Percentiles rank a stretch among this genome's conserved stretches.
Conservation (phyloP, 1,140 invertebrate species). For the Drosophila fuyamai region DNA sequence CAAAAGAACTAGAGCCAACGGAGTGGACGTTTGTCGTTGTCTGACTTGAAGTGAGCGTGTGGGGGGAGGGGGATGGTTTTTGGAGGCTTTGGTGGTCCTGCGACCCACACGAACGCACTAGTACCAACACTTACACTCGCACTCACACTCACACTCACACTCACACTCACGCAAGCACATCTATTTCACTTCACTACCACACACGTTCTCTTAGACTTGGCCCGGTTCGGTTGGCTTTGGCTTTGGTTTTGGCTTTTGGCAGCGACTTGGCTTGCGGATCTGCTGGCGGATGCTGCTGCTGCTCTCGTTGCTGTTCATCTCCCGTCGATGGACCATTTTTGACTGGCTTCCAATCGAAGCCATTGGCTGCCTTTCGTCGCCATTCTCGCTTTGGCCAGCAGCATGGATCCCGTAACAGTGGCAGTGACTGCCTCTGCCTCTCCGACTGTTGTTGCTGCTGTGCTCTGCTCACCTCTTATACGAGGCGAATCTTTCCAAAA, state of each 20-base stretch:
- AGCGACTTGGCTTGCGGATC: conserved; percentile 34
- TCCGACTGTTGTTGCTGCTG: conserved; percentile 22
- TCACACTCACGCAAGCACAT: conserved; percentile 7
- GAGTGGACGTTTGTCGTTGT: conserved; percentile 42
- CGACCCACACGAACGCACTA: conserved; percentile 22
- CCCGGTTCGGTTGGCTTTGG: conserved; percentile 55
- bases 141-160: background rate
- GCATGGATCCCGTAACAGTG: conserved; percentile 54
- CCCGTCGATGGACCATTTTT: conserved; percentile 81
- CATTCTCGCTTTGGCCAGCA: background rate
- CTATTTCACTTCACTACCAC: conserved; percentile 47
- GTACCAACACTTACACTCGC: conserved; percentile 19
- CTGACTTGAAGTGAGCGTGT: conserved; percentile 11
- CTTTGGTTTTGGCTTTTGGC: conserved; percentile 49
- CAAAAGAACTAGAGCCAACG: conserved; percentile 39
- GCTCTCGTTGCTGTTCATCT: conserved; percentile 71
- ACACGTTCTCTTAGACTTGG: conserved; percentile 56
- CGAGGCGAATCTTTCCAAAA: conserved; percentile 43
- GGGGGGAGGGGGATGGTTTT: background rate
- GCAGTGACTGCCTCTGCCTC: conserved; percentile 9
- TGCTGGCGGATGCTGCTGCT: conserved; percentile 51
- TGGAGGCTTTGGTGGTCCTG: background rate
- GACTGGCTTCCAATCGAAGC: conserved; percentile 76
- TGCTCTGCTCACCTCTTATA: conserved; percentile 27
- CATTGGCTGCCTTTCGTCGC: conserved; percentile 33